These are phyloP conservation scores for Amphipyra tragopoginis DNA, from an alignment of 2,888 invertebrate genomes.

Conservation along the genomic window DNA sequence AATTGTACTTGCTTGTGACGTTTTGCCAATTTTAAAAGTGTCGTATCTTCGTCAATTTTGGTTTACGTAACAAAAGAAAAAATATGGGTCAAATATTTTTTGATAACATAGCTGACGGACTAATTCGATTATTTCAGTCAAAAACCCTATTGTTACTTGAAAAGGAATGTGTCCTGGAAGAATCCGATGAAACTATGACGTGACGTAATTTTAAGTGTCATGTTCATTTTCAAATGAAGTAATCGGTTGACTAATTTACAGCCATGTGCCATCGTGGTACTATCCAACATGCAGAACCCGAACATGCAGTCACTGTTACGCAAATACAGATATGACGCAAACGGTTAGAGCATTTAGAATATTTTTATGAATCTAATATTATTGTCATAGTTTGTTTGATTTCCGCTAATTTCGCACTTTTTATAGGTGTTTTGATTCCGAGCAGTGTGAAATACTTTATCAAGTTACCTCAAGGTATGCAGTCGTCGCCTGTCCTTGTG, in stretches of 20 bases:
- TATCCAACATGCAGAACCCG: slow-evolving; percentile 80
- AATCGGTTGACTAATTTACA: slow-evolving; percentile 61
- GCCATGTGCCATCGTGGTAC: slow-evolving; percentile 81
- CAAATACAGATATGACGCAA: slow-evolving; percentile 83
- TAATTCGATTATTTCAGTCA: too few relatives aligned
- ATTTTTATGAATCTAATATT: slow-evolving; percentile 28
- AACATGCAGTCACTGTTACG: slow-evolving; percentile 80
- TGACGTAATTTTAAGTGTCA: neutral
- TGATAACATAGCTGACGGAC: too few relatives aligned
- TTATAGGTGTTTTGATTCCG: slow-evolving; percentile 80
- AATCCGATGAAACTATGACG: neutral
- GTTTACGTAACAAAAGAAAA: too few relatives aligned
- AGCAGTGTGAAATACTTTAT: slow-evolving; percentile 84
- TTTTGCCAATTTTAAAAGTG: too few relatives aligned
- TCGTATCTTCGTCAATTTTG: too few relatives aligned
- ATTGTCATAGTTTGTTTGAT: slow-evolving; percentile 1
- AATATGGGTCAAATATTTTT: too few relatives aligned
- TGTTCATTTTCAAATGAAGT: neutral
- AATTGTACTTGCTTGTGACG: too few relatives aligned
- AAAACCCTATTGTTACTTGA: neutral
- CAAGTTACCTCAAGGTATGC: slow-evolving; percentile 75
- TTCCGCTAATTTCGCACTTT: slow-evolving; percentile 8
- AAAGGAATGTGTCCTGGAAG: neutral
- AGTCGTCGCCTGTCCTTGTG: slow-evolving; percentile 71
- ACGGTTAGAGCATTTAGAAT: slow-evolving; percentile 69